Evolutionary conservation across 2,888 invertebrate genomes (phyloP).

Genomic region (Notodonta ziczac): DNA sequence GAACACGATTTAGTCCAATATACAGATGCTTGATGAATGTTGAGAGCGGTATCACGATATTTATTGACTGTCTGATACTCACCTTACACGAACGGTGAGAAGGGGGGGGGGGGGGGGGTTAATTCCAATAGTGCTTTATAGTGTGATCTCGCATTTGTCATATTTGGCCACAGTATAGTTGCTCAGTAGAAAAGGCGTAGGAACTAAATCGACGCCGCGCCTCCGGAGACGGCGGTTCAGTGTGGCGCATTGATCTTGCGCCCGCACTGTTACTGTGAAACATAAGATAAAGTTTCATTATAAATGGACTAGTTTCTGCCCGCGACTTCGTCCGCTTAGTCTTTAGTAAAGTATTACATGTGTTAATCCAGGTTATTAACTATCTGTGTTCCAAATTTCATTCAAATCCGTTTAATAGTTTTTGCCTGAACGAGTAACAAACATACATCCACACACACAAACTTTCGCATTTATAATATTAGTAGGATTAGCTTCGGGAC

Average conservation of each 20-base stretch:
- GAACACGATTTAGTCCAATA: no score
- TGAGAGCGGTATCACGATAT: background rate
- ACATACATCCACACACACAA: no score
- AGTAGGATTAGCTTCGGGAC: no score
- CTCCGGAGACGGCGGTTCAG: slow-evolving; percentile 55
- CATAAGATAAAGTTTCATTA: background rate
- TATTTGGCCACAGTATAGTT: slow-evolving; percentile 68
- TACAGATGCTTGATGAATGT: background rate
- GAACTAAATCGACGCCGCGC: slow-evolving; percentile 72
- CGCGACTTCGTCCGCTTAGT: no score
- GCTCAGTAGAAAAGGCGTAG: slow-evolving; percentile 81
- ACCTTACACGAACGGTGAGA: background rate
- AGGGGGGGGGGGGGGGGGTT: background rate
- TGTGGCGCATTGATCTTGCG: slow-evolving; percentile 55
- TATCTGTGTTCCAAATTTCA: no score
- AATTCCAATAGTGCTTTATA: slow-evolving; percentile 40
- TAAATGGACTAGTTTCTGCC: no score
- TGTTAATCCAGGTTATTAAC: no score
- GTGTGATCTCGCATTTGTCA: slow-evolving; percentile 66
- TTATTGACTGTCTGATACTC: background rate
- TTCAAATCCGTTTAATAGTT: no score
- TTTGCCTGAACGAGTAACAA: no score
- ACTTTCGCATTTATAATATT: no score
- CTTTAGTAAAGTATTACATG: no score
- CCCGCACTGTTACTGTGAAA: slow-evolving; percentile 47